Base-by-base conservation (phyloP, 2,888 invertebrate species). In the Fragum fragum region DNA sequence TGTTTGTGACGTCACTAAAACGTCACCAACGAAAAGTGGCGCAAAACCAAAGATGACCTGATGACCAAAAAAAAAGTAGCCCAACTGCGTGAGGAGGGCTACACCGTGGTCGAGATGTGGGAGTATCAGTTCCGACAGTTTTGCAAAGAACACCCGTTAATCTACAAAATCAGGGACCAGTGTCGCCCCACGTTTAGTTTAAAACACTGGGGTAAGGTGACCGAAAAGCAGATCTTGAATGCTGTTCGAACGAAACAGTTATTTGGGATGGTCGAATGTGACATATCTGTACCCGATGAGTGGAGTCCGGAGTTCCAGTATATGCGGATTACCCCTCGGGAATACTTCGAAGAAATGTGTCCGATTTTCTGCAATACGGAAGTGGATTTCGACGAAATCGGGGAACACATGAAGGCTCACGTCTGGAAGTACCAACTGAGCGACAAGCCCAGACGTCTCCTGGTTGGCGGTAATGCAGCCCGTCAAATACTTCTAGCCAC, bases 361-460 rank as follows among this genome's bases (percentile, higher is more conserved):
- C 76, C 81, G 42, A 69, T 81, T n/a, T 81, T 81, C 68, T 72
- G 76, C 29, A 81, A 57, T 42, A 76, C 76, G 32, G 73, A 76
- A 2, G 70, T 81, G 18, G 66, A 29, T 18, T 81, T 76, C 57
- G 61, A 73, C 68, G 63, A 63, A 2, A 74, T 75, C 32, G 32
- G 32, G 32, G 32, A 36, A 9, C 32, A 36, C 32, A 36, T 36
- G 32, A 3, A 36, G 32, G 70, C 55, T 5, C 75, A 75, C 39
- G 61, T 69, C 36, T 18, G 39, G 55, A n/a, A 57, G 32, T 63
- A 29, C 53, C 23, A 55, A 14, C 57, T 76, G 16, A 73, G 69
- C 1, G 23, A 76, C 23, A 57, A 76, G 36, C 70, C 75, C 18
- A 23, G 80, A 57, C 76, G 73, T 11, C 39, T 81, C 18, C 28